These are phyloP conservation scores for Alca torda DNA, from an alignment of 2,797 vertebrate genomes.

Conservation along the genomic window DNA sequence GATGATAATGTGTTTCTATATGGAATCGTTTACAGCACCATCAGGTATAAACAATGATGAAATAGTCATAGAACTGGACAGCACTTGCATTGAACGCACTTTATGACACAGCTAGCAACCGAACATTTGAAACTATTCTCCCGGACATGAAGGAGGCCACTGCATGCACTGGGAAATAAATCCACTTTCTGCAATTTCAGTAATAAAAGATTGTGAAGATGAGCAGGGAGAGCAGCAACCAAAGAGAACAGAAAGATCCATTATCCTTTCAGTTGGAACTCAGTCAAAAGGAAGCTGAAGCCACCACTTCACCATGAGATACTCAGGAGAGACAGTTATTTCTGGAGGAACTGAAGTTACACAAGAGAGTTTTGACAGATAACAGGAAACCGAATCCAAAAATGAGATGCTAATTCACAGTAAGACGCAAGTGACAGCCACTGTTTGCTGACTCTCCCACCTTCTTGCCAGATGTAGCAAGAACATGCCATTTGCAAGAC, in stretches of 20 bases:
- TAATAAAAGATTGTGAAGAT: constrained; percentile 36
- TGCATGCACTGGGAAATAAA: not conserved
- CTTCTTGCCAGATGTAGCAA: constrained; percentile 39
- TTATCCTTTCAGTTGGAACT: constrained; percentile 42
- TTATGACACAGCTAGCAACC: not conserved
- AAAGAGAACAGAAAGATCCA: constrained; percentile 43
- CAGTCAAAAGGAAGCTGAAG: constrained; percentile 54
- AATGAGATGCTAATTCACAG: constrained; percentile 58
- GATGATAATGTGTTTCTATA: not conserved
- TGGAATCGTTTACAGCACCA: not conserved
- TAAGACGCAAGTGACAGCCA: not conserved
- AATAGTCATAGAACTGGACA: not conserved
- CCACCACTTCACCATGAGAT: constrained; percentile 11
- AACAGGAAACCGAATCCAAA: constrained; percentile 50
- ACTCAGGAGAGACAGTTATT: constrained; percentile 44
- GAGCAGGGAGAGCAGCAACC: not conserved
- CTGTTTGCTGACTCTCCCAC: not conserved
- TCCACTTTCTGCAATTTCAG: not conserved
- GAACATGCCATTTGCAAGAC: constrained; percentile 4
- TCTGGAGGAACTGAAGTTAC: constrained; percentile 59
- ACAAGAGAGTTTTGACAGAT: constrained; percentile 59
- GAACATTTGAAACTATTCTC: not conserved
- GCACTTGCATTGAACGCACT: not conserved
- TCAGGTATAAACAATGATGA: not conserved
- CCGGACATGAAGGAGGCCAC: not conserved